Evolutionary conservation across 1,140 invertebrate genomes (phyloP), one percentile per base, ranked within the genome.

Genomic region (Idris sp.): DNA sequence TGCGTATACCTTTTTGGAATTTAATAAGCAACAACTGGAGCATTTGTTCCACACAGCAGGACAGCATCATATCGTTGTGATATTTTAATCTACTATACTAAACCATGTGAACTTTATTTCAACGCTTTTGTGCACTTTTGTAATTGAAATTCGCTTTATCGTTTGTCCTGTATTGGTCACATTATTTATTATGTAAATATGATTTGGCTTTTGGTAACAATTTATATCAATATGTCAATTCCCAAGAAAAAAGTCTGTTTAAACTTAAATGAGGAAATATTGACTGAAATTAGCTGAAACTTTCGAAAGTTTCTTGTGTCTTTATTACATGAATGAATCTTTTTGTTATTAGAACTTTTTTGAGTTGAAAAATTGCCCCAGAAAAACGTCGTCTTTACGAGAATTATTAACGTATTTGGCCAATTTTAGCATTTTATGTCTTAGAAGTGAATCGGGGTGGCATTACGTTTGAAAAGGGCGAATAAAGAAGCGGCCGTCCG

Each of bases 381-480:
- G 7, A 16, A 28, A 48, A 14, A 5, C 28, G 10, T 36, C 41
- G 35, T 56, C 28, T 9, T n/a, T 35, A 38, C 0, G 11, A 48
- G 33, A 54, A 33, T 65, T 38, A 56, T 54, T 36, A 56, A 56
- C 36, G 19, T 33, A 54, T 22, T 19, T 9, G 36, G 51, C 31
- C 48, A 71, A 68, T 65, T 76, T 69, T 22, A 38, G 64, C 38
- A 49, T 35, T 69, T 69, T 53, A 51, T 53, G 33, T 48, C 44
- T 68, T 25, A 56, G 40, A 41, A 26, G 25, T 41, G 16, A 69
- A 81, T 83, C 77, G 77, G 74, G 67, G 77, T 75, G 78, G 79
- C 79, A 84, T 86, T 85, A 85, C 83, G 83, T 84, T 82, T 76
- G 74, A 79, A 51, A 51, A 79, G 51, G 73, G 44, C 48, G 18